These are phyloP conservation scores for Latrodectus elegans DNA, from an alignment of 2,888 invertebrate genomes.

Conservation along the genomic window DNA sequence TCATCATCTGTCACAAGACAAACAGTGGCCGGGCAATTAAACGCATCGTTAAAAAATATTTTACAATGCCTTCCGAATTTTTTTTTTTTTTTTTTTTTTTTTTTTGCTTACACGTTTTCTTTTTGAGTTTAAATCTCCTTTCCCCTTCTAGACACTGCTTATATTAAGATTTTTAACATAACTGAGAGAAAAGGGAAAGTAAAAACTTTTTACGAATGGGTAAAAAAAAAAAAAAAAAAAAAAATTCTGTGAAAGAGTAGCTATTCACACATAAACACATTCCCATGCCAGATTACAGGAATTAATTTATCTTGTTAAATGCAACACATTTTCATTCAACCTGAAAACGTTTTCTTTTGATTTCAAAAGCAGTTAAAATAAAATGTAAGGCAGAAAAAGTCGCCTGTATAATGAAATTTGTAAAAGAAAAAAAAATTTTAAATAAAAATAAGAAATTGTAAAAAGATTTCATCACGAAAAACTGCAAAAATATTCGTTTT, in stretches of 20 bases:
- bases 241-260: constrained; percentile 20
- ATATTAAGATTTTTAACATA: constrained; percentile 55
- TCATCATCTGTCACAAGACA: constrained; percentile 63
- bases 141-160: constrained; percentile 33
- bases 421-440: constrained; percentile 2
- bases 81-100: constrained; percentile 33
- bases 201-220: constrained; percentile 38
- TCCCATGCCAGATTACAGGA: constrained; percentile 64
- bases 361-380: constrained; percentile 47
- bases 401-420: constrained; percentile 53
- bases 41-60: constrained; percentile 66
- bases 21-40: constrained; percentile 58
- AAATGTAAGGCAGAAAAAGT: constrained; percentile 12
- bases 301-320: constrained; percentile 69
- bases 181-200: constrained; percentile 13
- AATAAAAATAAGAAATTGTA: constrained; percentile 29
- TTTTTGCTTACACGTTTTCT: background rate
- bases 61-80: constrained; percentile 43
- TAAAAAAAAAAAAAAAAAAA: background rate
- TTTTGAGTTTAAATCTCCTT: constrained; percentile 51
- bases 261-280: constrained; percentile 60
- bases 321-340: constrained; percentile 58
- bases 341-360: constrained; percentile 52
- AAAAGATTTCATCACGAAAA: constrained; percentile 44
- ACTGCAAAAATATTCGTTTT: constrained; percentile 68